Evolutionary conservation across 2,888 invertebrate genomes (phyloP), one percentile per base, ranked within the genome.

Genomic region (Dasypogon diadema): DNA sequence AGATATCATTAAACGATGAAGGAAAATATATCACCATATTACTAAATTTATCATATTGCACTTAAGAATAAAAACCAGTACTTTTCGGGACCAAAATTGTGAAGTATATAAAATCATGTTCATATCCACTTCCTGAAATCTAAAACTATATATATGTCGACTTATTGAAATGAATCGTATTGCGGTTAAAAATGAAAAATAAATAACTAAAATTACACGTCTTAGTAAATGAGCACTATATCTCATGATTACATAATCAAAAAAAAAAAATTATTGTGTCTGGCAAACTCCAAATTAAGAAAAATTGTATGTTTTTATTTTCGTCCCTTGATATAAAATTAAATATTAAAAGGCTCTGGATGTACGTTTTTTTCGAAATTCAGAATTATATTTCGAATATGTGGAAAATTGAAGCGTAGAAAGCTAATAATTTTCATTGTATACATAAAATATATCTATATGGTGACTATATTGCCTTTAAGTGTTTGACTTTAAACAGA

Each of bases 401-500:
- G 34, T 22, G 16, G 37, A 60, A 70, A 12, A 60, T 18, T 30
- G 21, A 72, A 70, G 74, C 51, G 48, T 16, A 16, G 16, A 54
- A 68, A 74, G 56, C 18, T 54, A 18, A 77, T 26, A 51, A 60
- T 73, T 68, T 54, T 55, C 75, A 76, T 75, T 72, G 70, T 75
- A 76, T 76, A 60, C 77, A 77, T 76, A 54, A 70, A 18, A 70
- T 70, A 54, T 70, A 21, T 70, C 37, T 70, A 75, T 75, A 77
- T 76, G 77, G 77, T 77, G 77, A 77, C 77, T 77, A 77, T 76
- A 77, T 77, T 77, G 77, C 77, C 77, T 77, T 77, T 77, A 75
- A 77, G 76, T 77, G 76, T 77, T 76, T 76, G 72, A 77, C 74
- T 70, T 75, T 77, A 76, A 76, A 74, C 30, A 58, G 73, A 76